A percentile compares a stretch with the other conserved stretches of the same genome.
phyloP scores from a whole-genome alignment of 1,140 invertebrate species.

The Macrostomum lignano region DNA sequence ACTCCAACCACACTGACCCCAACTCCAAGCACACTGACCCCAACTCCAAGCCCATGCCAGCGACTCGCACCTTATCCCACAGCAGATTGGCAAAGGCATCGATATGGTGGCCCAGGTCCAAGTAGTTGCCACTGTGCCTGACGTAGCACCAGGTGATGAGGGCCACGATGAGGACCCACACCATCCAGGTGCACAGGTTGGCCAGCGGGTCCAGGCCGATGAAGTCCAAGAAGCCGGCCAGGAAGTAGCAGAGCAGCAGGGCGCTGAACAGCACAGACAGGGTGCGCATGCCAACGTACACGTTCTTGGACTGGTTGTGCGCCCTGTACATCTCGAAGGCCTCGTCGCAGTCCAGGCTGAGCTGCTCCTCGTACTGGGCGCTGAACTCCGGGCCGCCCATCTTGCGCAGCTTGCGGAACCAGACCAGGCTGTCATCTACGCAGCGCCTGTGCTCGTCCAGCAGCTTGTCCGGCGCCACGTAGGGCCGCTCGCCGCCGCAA shows the following conservation, averaged over 20 bases:
- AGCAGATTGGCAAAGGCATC: conserved; percentile 49
- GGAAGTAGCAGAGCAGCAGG: conserved; percentile 51
- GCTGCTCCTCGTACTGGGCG: conserved; percentile 40
- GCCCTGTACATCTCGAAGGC: conserved; percentile 49
- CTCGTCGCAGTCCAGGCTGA: conserved; percentile 46
- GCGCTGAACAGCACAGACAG: conserved; percentile 73
- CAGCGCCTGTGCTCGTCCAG: conserved; percentile 50
- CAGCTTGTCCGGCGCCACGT: conserved; percentile 47
- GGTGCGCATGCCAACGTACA: conserved; percentile 72
- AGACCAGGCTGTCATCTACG: conserved; percentile 38
- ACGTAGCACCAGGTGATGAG: conserved; percentile 65
- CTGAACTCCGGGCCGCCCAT: conserved; percentile 85
- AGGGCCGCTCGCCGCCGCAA: conserved; percentile 44
- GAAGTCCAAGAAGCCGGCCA: conserved; percentile 56
- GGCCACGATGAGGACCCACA: conserved; percentile 52
- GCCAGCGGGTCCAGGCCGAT: conserved; percentile 55
- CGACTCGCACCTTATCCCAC: conserved; percentile 58
- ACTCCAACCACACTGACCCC: too few species aligned
- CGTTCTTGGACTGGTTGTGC: conserved; percentile 86
- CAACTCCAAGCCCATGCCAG: background rate
- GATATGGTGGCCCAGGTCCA: conserved; percentile 48
- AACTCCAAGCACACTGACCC: too few species aligned
- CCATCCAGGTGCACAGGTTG: conserved; percentile 54
- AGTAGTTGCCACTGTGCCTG: conserved; percentile 65
- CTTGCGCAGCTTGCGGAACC: conserved; percentile 55